Conservation (phyloP, 2,797 vertebrate genomes). For the Intellagama lesueurii region DNA sequence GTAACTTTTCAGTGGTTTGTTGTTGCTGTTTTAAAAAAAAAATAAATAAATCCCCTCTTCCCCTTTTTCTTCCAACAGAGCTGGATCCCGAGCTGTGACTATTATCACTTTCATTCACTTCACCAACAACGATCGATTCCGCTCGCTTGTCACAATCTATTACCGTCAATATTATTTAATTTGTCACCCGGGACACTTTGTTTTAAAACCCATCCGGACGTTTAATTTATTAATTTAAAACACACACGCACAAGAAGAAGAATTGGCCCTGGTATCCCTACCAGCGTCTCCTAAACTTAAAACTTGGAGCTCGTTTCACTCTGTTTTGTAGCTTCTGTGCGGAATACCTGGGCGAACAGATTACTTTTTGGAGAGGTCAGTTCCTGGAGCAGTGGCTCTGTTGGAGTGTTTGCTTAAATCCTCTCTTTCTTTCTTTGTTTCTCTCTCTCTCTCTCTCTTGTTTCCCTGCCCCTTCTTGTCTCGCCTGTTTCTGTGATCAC, state of each 20-base stretch:
- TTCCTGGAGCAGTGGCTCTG: not conserved
- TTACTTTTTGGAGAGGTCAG: not conserved
- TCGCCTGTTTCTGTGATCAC: not conserved
- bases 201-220: too few relatives aligned
- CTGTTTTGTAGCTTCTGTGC: not conserved
- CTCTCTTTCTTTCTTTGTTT: not conserved
- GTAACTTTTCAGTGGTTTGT: not conserved
- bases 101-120: not conserved
- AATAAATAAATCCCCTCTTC: not conserved
- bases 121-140: too few relatives aligned
- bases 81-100: not conserved
- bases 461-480: too few relatives aligned
- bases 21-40: not conserved
- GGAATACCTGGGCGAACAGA: not conserved
- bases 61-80: not conserved
- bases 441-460: too few relatives aligned
- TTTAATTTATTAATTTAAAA: too few relatives aligned
- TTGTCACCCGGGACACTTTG: too few relatives aligned
- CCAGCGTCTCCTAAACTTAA: too few relatives aligned
- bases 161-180: too few relatives aligned
- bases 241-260: too few relatives aligned
- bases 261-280: too few relatives aligned
- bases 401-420: not conserved
- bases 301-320: too few relatives aligned
- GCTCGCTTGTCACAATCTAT: too few relatives aligned